Conservation (phyloP, 1,140 invertebrate species). For the Nymphalis io region DNA sequence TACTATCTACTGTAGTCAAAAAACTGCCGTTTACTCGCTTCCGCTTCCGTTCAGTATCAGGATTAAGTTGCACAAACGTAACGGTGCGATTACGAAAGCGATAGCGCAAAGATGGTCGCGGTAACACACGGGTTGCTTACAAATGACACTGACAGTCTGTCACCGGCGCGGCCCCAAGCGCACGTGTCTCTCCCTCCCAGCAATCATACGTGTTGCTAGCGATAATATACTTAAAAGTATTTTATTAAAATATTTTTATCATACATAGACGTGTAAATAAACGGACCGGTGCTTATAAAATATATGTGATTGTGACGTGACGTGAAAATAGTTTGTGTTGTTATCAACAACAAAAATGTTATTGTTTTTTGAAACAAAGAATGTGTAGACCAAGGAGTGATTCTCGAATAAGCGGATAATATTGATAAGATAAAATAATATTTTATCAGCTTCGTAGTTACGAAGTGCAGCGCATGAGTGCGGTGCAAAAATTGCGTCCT, state of each 20-base stretch:
- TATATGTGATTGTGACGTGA: conserved; percentile 19
- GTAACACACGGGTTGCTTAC: conserved; percentile 34
- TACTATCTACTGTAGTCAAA: background rate
- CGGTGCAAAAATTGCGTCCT: conserved; percentile 59
- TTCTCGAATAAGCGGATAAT: conserved; percentile 50
- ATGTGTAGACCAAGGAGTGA: conserved; percentile 47
- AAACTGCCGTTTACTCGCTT: background rate
- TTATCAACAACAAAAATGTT: conserved; percentile 26
- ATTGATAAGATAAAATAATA: conserved; percentile 64
- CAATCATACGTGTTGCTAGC: conserved; percentile 23
- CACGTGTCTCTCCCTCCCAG: conserved; percentile 43
- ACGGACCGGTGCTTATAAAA: conserved; percentile 25
- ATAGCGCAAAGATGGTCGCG: conserved; percentile 49
- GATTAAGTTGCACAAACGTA: conserved; percentile 43
- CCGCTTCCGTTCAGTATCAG: conserved; percentile 12
- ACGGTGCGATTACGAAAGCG: conserved; percentile 64
- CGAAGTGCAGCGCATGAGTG: conserved; percentile 48
- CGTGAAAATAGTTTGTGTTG: conserved; percentile 24
- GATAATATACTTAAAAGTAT: conserved; percentile 24
- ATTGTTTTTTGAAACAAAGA: conserved; percentile 46
- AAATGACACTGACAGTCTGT: conserved; percentile 49
- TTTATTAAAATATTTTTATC: conserved; percentile 16
- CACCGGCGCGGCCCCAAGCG: conserved; percentile 43
- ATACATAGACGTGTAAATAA: conserved; percentile 10
- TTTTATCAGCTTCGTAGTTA: conserved; percentile 46